Evolutionary conservation across 2,113 vertebrate genomes (phyloP).

Genomic region (Oreochromis spilurus): DNA sequence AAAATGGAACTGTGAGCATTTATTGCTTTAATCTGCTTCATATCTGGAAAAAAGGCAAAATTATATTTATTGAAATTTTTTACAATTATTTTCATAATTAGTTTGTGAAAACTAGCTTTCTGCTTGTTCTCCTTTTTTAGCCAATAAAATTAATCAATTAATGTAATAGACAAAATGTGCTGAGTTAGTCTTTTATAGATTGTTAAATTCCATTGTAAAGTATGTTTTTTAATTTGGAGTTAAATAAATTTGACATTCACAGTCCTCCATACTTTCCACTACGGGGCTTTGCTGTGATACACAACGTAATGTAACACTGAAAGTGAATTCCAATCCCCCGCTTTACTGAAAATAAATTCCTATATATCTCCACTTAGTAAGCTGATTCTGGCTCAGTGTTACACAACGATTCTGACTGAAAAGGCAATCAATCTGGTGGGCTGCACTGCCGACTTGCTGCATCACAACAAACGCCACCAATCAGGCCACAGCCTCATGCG

Average conservation of each 20-base stretch:
- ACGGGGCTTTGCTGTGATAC: neutral
- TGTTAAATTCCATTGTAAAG: neutral
- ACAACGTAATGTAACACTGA: neutral
- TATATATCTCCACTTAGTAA: neutral
- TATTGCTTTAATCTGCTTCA: neutral
- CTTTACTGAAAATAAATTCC: neutral
- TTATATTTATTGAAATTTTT: neutral
- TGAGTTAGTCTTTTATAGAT: neutral
- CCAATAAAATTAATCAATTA: neutral
- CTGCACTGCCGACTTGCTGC: slow-evolving; percentile 28
- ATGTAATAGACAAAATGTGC: neutral
- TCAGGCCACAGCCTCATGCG: slow-evolving; percentile 55
- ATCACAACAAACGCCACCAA: slow-evolving; percentile 61
- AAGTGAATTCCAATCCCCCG: neutral
- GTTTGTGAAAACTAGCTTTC: neutral
- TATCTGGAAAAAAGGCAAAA: neutral
- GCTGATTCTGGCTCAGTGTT: neutral
- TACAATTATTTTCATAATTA: neutral
- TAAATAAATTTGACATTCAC: neutral
- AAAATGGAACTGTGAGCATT: neutral
- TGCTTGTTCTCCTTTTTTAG: neutral
- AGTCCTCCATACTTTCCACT: neutral
- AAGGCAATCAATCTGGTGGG: slow-evolving; percentile 46
- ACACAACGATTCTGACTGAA: neutral
- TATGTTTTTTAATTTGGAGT: neutral